Conservation (phyloP, 2,888 invertebrate species). For the Stramonita haemastoma region DNA sequence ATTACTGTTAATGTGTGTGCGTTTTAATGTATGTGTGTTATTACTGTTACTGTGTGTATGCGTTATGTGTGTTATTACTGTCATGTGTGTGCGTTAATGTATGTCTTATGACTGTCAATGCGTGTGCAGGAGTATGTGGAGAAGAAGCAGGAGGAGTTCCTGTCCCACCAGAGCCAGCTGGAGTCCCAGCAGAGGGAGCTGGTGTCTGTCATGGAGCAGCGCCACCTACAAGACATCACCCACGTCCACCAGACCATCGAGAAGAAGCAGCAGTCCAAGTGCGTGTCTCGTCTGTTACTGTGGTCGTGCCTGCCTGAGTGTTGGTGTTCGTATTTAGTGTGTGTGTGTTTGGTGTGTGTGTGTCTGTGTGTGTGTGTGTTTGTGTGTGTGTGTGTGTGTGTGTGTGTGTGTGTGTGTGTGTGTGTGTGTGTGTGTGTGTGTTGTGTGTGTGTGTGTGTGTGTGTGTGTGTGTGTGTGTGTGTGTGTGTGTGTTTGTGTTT, state of each 20-base stretch:
- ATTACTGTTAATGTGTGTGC: too few species aligned
- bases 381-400: too few species aligned
- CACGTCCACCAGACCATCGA: constrained; percentile 10
- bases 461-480: too few species aligned
- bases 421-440: too few species aligned
- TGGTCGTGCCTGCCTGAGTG: too few species aligned
- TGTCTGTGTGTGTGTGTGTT: too few species aligned
- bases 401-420: too few species aligned
- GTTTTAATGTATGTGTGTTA: background rate
- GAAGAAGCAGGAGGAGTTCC: constrained; percentile 34
- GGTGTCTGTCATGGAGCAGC: constrained; percentile 12
- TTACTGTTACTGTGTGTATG: background rate
- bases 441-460: too few species aligned
- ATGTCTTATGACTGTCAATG: too few species aligned
- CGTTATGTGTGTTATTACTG: background rate
- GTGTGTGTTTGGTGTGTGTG: background rate
- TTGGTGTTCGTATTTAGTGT: background rate
- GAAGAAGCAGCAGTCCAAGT: background rate
- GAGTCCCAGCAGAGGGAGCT: constrained; percentile 11
- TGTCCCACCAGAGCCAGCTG: constrained; percentile 12
- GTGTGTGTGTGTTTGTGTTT: too few species aligned
- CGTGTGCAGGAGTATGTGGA: constrained; percentile 30
- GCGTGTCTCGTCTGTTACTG: background rate
- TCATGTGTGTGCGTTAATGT: background rate
- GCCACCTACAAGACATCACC: background rate